Evolutionary conservation across 2,888 invertebrate species (phyloP).

Genomic region (Octonoba sinensis): DNA sequence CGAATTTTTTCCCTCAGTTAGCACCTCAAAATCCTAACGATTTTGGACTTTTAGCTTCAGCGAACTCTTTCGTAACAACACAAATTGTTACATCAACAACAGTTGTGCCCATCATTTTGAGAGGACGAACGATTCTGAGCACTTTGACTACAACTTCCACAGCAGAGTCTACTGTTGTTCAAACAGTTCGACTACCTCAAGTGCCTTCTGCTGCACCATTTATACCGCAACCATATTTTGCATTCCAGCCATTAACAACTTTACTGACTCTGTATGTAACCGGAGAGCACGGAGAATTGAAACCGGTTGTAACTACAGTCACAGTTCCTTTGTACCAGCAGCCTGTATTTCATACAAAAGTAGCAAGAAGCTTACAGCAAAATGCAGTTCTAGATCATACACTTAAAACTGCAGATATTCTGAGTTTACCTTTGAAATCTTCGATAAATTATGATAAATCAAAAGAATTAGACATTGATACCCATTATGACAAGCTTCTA

Average conservation of each 20-base stretch:
- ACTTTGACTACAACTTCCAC: constrained; percentile 66
- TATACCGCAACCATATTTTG: constrained; percentile 64
- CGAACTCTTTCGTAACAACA: constrained; percentile 65
- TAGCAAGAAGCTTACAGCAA: constrained; percentile 59
- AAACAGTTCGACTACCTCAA: constrained; percentile 62
- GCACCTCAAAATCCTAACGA: constrained; percentile 41
- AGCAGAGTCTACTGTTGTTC: constrained; percentile 65
- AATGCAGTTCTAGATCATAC: constrained; percentile 32
- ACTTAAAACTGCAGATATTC: constrained; percentile 39
- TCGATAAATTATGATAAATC: constrained; percentile 12
- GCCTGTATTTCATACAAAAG: constrained; percentile 64
- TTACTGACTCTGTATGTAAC: constrained; percentile 66
- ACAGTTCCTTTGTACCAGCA: constrained; percentile 66
- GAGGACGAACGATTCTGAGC: constrained; percentile 66
- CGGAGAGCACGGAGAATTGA: constrained; percentile 66
- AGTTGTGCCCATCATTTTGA: constrained; percentile 65
- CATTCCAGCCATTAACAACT: constrained; percentile 65
- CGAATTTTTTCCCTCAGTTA: constrained; percentile 59
- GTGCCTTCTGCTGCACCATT: constrained; percentile 58
- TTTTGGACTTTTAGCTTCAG: constrained; percentile 54
- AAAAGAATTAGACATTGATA: constrained; percentile 52
- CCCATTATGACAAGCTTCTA: constrained; percentile 54
- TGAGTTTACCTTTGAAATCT: constrained; percentile 33
- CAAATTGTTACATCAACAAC: constrained; percentile 66
- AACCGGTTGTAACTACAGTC: constrained; percentile 67